Percentiles rank a stretch among this genome's conserved stretches.
phyloP scores from a whole-genome alignment of 1,140 invertebrate genomes.

The Musca vetustissima region DNA sequence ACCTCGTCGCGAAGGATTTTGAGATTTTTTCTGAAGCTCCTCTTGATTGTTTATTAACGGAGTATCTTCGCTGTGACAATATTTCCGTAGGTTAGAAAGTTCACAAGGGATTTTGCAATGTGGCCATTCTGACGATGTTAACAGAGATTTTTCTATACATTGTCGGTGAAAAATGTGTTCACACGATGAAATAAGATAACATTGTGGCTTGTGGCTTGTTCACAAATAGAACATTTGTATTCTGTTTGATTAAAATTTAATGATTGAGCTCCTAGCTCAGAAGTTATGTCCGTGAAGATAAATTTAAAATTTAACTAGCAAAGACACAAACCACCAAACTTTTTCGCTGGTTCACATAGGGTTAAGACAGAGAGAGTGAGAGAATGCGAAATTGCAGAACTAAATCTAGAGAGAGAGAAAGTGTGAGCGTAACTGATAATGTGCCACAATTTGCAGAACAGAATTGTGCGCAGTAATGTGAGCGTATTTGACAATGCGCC shows the following conservation, averaged over 20 bases:
- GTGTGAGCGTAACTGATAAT: too few species aligned
- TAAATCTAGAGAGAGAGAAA: too few species aligned
- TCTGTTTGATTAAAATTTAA: background rate
- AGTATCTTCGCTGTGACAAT: background rate
- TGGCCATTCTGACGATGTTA: background rate
- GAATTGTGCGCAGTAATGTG: too few species aligned
- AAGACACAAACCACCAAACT: too few species aligned
- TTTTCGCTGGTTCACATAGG: too few species aligned
- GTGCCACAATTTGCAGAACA: too few species aligned
- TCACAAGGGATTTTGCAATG: background rate
- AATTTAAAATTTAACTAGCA: too few species aligned
- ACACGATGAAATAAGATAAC: background rate
- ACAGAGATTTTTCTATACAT: background rate
- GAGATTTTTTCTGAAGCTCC: background rate
- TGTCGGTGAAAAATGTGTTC: background rate
- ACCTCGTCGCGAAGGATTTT: background rate
- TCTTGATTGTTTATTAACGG: background rate
- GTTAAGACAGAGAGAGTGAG: too few species aligned
- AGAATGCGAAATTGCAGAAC: too few species aligned
- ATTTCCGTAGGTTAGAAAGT: background rate
- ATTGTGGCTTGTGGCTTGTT: background rate
- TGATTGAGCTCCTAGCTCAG: background rate
- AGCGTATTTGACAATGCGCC: too few species aligned
- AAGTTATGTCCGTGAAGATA: background rate
- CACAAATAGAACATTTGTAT: background rate